Conservation (phyloP, 92 coral and sea anemone species). For the Phymanthus crucifer region DNA sequence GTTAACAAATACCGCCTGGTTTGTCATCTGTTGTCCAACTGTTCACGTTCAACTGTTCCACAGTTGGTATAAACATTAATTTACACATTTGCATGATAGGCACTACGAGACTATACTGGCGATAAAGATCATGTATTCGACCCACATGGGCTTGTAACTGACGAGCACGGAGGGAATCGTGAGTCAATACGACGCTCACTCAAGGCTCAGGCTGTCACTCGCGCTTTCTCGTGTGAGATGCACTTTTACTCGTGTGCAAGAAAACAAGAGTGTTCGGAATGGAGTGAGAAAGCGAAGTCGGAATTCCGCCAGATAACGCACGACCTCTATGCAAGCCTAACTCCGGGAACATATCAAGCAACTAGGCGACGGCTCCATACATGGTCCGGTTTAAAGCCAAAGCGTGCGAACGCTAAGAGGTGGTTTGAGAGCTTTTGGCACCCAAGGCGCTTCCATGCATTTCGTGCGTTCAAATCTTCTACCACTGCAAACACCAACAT, state of each 20-base stretch:
- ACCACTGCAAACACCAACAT: conserved; percentile 37
- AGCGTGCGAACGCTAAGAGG: not conserved
- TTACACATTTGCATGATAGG: conserved; percentile 7
- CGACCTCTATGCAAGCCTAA: not conserved
- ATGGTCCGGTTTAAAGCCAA: not conserved
- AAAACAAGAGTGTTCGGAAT: conserved; percentile 2
- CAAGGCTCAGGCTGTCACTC: conserved; percentile 4
- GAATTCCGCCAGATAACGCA: not conserved
- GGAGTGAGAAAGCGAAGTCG: not conserved
- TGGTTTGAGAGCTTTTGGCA: conserved; percentile 38
- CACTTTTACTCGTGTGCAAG: conserved; percentile 39
- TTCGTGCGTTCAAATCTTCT: conserved; percentile 24
- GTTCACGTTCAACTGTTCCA: not conserved
- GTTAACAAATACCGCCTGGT: not conserved
- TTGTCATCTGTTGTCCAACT: not conserved
- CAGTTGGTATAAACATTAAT: not conserved
- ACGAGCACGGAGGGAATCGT: conserved; percentile 42
- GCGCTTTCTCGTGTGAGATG: conserved; percentile 42
- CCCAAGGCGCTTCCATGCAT: conserved; percentile 14
- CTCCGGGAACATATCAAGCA: conserved; percentile 1
- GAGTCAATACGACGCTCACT: conserved; percentile 22
- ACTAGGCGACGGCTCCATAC: not conserved
- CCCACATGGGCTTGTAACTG: conserved; percentile 53
- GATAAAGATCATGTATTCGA: conserved; percentile 38
- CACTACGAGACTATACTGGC: conserved; percentile 49